Evolutionary conservation across 2,888 invertebrate species (phyloP).

Genomic region (Habroteleia sp.): DNA sequence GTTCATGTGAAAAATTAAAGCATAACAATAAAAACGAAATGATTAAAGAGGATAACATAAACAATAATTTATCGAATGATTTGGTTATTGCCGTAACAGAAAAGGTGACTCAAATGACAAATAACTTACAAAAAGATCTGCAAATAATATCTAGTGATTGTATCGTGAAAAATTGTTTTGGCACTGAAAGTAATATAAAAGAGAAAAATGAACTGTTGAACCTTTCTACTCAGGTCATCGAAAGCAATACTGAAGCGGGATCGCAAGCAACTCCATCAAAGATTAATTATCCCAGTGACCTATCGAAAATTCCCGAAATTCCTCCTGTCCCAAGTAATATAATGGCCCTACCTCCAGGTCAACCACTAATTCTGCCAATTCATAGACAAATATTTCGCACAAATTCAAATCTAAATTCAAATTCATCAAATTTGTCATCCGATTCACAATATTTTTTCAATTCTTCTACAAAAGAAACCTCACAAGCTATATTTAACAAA

Average conservation of each 20-base stretch:
- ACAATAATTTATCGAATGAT: constrained; percentile 6
- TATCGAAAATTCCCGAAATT: constrained; percentile 67
- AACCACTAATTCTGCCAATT: constrained; percentile 63
- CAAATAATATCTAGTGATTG: not conserved
- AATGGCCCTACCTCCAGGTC: constrained; percentile 30
- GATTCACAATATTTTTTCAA: constrained; percentile 6
- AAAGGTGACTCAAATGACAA: constrained; percentile 43
- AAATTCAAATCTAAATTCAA: constrained; percentile 21
- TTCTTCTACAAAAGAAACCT: constrained; percentile 11
- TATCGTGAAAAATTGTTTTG: no score
- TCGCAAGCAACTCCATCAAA: constrained; percentile 67
- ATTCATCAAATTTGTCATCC: constrained; percentile 7
- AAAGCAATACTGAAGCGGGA: constrained; percentile 63
- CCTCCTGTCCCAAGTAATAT: constrained; percentile 62
- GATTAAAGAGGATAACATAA: not conserved
- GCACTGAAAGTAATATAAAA: not conserved
- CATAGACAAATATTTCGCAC: constrained; percentile 47
- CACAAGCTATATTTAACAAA: constrained; percentile 9
- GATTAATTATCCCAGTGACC: constrained; percentile 65
- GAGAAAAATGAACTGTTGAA: constrained; percentile 31
- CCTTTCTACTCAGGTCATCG: constrained; percentile 66
- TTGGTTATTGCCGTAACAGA: constrained; percentile 33
- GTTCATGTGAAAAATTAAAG: no score
- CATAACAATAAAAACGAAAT: no score
- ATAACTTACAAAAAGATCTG: constrained; percentile 30